Evolutionary conservation across 2,797 vertebrate species (phyloP).

Genomic region (Geotrypetes seraphini): DNA sequence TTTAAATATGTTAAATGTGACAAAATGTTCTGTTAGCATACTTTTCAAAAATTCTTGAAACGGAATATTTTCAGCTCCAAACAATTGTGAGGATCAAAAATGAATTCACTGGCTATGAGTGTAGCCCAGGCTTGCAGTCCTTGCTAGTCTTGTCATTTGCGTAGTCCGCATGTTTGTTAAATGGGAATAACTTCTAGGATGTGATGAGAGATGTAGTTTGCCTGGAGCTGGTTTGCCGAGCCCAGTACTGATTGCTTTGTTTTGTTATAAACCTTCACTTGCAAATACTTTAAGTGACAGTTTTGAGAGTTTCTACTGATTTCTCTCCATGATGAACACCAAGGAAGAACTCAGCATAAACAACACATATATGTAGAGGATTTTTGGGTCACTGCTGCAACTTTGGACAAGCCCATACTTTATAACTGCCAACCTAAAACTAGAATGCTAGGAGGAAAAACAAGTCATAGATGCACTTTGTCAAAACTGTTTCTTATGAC

Average conservation of each 20-base stretch:
- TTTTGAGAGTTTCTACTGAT: slow-evolving; percentile 11
- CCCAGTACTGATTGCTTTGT: slow-evolving; percentile 11
- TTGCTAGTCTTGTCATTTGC: slow-evolving; percentile 33
- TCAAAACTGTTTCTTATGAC: too few relatives aligned
- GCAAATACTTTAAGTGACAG: slow-evolving; percentile 19
- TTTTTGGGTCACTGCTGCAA: slow-evolving; percentile 2
- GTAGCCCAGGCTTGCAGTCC: slow-evolving; percentile 32
- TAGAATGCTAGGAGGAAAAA: too few relatives aligned
- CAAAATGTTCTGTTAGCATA: slow-evolving; percentile 7
- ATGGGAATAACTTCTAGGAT: slow-evolving; percentile 26
- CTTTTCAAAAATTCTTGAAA: slow-evolving; percentile 18
- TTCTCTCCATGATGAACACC: slow-evolving; percentile 18
- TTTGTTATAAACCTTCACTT: slow-evolving; percentile 22
- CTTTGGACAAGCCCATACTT: too few relatives aligned
- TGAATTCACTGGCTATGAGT: slow-evolving; percentile 46
- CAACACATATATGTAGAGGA: slow-evolving; percentile 9
- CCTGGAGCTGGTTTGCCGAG: slow-evolving; percentile 26
- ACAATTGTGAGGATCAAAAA: slow-evolving; percentile 25
- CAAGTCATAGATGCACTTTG: too few relatives aligned
- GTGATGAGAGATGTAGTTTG: slow-evolving; percentile 43
- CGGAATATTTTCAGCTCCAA: slow-evolving; percentile 31
- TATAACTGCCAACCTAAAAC: too few relatives aligned
- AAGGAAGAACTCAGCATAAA: slow-evolving; percentile 9
- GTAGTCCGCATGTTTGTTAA: slow-evolving; percentile 49
- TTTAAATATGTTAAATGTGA: slow-evolving; percentile 10